A percentile compares a stretch with the other conserved stretches of the same genome.
phyloP scores from a whole-genome alignment of 1,140 invertebrate genomes.

The Nasonia vitripennis region DNA sequence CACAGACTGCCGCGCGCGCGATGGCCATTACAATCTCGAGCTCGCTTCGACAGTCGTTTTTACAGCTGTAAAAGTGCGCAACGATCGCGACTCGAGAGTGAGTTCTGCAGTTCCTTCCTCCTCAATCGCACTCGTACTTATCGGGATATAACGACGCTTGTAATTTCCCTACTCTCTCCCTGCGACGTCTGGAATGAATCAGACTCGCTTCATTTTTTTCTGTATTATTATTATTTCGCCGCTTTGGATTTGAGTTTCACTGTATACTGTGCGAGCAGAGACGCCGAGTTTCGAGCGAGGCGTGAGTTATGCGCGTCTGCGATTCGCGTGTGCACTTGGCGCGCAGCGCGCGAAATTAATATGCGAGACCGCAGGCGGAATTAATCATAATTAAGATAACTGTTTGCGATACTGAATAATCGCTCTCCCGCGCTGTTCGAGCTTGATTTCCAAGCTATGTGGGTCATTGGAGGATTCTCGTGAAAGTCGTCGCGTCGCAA shows the following conservation, averaged over 20 bases:
- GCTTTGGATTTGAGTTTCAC: neutral
- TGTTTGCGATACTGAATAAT: conserved; percentile 8
- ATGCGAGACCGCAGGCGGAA: conserved; percentile 22
- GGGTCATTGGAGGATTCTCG: neutral
- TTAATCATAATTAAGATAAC: conserved; percentile 41
- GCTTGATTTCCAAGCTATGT: conserved; percentile 8
- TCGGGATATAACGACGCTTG: conserved; percentile 10
- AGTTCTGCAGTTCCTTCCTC: neutral
- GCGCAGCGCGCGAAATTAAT: conserved; percentile 28
- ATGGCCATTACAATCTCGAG: neutral
- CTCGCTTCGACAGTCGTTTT: conserved; percentile 18
- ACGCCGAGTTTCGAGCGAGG: neutral
- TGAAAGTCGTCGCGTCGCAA: neutral
- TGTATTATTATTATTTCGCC: neutral
- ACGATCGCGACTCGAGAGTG: neutral
- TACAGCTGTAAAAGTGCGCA: neutral
- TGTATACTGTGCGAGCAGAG: too few species aligned
- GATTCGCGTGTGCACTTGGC: conserved; percentile 12
- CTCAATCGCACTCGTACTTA: conserved; percentile 14
- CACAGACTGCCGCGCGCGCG: neutral
- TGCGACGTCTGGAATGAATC: neutral
- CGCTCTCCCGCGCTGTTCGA: neutral
- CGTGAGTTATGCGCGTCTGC: neutral
- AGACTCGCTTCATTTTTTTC: conserved; percentile 1
- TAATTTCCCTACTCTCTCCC: neutral